Percentiles rank a stretch among this genome's conserved stretches.
Evolutionary conservation across 1,140 invertebrate genomes (phyloP).

Genomic region (Lepidotrigona ventralis): DNA sequence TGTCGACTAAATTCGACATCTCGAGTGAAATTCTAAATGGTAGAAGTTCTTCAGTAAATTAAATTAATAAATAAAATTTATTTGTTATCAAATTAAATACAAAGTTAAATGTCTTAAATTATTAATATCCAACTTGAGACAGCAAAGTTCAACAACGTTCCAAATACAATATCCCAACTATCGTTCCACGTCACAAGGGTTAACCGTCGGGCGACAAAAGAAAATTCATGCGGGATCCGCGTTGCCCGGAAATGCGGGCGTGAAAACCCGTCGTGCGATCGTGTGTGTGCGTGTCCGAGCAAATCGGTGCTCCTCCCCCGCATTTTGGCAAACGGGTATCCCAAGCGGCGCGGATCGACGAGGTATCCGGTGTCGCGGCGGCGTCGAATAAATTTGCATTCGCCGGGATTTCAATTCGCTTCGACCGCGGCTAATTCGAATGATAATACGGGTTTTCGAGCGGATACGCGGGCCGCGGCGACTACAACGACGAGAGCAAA

Average conservation of each 20-base stretch:
- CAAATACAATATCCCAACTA: neutral
- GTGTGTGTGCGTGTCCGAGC: neutral
- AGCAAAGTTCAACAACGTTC: no score
- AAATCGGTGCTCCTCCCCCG: neutral
- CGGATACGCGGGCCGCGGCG: slow-evolving; percentile 8
- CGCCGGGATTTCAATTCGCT: slow-evolving; percentile 46
- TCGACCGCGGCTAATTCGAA: slow-evolving; percentile 41
- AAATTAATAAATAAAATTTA: no score
- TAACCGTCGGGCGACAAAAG: neutral
- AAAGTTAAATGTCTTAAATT: no score
- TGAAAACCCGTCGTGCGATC: slow-evolving; percentile 49
- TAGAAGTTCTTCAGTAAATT: no score
- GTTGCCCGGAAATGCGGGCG: slow-evolving; percentile 46
- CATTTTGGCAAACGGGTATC: neutral
- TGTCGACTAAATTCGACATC: no score
- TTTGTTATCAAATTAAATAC: no score
- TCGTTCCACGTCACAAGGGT: neutral
- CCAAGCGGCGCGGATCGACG: slow-evolving; percentile 6
- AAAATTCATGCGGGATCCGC: neutral
- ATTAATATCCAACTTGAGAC: no score
- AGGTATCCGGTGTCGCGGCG: neutral
- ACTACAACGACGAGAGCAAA: neutral
- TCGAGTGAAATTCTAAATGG: no score
- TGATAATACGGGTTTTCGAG: slow-evolving; percentile 43
- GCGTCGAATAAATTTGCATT: slow-evolving; percentile 53